Base-by-base conservation (phyloP, 2,113 vertebrate genomes). In the Pogona vitticeps region DNA sequence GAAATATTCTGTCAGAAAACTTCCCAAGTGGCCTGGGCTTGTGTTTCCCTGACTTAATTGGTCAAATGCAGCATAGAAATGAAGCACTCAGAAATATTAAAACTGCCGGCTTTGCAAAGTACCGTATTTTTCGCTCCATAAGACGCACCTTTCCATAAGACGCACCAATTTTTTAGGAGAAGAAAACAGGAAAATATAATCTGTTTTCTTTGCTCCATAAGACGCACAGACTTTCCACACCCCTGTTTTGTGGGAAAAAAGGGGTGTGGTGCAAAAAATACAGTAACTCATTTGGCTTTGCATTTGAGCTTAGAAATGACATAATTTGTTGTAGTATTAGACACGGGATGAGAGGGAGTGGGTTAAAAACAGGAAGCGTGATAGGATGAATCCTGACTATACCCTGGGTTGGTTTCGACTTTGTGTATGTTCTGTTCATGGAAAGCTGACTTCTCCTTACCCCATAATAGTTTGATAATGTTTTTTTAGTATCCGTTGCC, bases 381-480 rank as follows among this genome's bases (percentile, higher is more conserved):
- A 85, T 87, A 93, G 91, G 91, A 90, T 89, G 42, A 92, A 93
- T 88, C 88, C 92, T 89, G 40, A 83, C 90, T 92, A 90, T 87
- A 87, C 86, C 88, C 89, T 76, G 90, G 87, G 90, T 73, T 85
- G n/a, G 38, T 46, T 59, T 26, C 12, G 83, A 91, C 77, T 85
- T 83, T 83, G 91, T 93, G 83, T 68, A 7, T 17, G 33, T 38
- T 63, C 90, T 93, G 92, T 94, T 91, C 92, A 90, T 91, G 88
- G 88, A 88, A 91, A 89, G 20, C 42, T n/a, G 88, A 87, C 88
- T 84, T 88, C 90, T 92, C 92, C 93, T 93, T 88, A 83, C 89
- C 91, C 91, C 92, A 88, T 79, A 88, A 71, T 94, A 92, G 91
- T 90, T 90, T 91, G 90, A 94, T 94, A 92, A 94, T 93, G 91